Percentiles rank a stretch among this genome's conserved stretches.
These are phyloP conservation scores for Epinotia brunnichana DNA, from an alignment of 2,888 invertebrate species.

Conservation along the genomic window DNA sequence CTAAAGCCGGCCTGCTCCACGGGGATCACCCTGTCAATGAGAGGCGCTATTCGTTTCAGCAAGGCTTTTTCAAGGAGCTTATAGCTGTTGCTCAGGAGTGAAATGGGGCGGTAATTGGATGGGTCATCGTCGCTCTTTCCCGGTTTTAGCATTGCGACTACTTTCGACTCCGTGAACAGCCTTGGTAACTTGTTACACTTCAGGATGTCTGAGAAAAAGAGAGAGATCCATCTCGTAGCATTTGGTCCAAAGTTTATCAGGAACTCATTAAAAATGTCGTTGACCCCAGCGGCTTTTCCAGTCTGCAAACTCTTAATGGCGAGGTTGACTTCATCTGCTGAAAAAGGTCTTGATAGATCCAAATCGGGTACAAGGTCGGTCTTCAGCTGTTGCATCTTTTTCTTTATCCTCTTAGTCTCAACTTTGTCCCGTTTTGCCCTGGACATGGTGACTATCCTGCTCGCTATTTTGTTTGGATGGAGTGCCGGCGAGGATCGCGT, in stretches of 20 bases:
- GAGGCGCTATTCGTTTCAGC: not conserved
- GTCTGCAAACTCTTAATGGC: not conserved
- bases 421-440: not conserved
- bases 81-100: not conserved
- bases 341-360: not conserved
- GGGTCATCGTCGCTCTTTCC: constrained; percentile 6
- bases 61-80: not conserved
- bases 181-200: not conserved
- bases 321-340: not conserved
- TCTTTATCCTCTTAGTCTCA: not conserved
- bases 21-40: not conserved
- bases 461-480: not conserved
- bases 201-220: not conserved
- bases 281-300: not conserved
- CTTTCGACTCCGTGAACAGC: not conserved
- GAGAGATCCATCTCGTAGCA: not conserved
- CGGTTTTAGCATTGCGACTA: not conserved
- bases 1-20: not conserved
- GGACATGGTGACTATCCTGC: not conserved
- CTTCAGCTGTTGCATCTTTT: not conserved
- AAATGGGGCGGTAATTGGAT: constrained; percentile 4
- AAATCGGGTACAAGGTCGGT: too few species aligned
- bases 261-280: not conserved
- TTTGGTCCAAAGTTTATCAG: not conserved
- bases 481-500: not conserved